Evolutionary conservation across 2,888 invertebrate species (phyloP).

Genomic region (Cerastis leucographa): DNA sequence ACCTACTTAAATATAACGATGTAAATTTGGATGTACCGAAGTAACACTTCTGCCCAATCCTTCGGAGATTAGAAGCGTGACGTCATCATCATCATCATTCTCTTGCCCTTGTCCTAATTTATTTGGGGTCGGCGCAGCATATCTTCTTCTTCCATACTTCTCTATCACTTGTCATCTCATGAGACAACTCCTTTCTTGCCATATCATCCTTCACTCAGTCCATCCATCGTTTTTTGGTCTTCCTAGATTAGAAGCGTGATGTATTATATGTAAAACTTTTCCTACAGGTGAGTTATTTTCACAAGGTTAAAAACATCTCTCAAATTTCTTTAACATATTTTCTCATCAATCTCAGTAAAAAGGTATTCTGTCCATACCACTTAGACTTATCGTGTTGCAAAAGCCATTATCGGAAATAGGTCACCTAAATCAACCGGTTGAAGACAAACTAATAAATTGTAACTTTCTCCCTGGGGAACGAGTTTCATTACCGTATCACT

Average conservation of each 20-base stretch:
- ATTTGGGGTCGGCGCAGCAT: too few species aligned
- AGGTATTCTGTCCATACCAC: constrained; percentile 44
- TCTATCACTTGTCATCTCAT: too few species aligned
- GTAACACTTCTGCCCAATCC: background rate
- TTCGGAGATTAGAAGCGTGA: background rate
- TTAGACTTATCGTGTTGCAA: constrained; percentile 59
- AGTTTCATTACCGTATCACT: constrained; percentile 61
- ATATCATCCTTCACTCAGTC: too few species aligned
- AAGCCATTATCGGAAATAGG: constrained; percentile 62
- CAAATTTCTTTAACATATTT: constrained; percentile 22
- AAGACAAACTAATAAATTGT: constrained; percentile 62
- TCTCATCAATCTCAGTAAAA: constrained; percentile 41
- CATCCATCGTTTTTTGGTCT: too few species aligned
- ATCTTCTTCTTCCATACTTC: too few species aligned
- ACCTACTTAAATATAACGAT: too few species aligned
- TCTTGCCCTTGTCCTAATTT: too few species aligned
- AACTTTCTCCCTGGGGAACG: constrained; percentile 48
- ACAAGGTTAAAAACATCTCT: constrained; percentile 6
- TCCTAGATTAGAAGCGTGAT: background rate
- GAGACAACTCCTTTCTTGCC: too few species aligned
- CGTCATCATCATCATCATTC: too few species aligned
- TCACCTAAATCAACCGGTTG: constrained; percentile 56
- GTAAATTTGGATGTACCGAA: background rate
- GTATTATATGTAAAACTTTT: background rate
- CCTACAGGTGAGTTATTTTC: background rate